These are phyloP conservation scores for Paratilapia polleni DNA, from an alignment of 2,113 vertebrate genomes.

Conservation along the genomic window DNA sequence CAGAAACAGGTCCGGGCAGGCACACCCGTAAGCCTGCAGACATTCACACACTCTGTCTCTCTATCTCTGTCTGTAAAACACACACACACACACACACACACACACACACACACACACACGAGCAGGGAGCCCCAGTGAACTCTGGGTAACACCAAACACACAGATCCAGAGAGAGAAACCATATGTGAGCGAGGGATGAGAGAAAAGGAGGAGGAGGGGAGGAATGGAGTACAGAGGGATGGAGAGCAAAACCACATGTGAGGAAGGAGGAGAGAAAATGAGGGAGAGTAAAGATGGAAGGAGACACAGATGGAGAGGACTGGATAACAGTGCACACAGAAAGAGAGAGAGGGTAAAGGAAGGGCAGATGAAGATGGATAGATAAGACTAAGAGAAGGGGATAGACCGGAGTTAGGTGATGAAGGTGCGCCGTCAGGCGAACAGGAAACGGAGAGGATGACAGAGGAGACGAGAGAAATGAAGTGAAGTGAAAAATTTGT, in stretches of 20 bases:
- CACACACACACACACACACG: slow-evolving; percentile 14
- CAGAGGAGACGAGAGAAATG: not conserved
- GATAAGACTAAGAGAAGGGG: slow-evolving; percentile 18
- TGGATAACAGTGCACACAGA: slow-evolving; percentile 5
- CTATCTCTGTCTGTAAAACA: slow-evolving; percentile 30
- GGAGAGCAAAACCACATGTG: slow-evolving; percentile 75
- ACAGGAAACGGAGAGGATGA: not conserved
- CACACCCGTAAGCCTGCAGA: slow-evolving; percentile 21
- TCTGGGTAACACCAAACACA: slow-evolving; percentile 77
- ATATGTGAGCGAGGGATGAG: slow-evolving; percentile 73
- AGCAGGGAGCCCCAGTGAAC: slow-evolving; percentile 75
- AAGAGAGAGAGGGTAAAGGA: slow-evolving; percentile 20
- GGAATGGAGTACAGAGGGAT: slow-evolving; percentile 44
- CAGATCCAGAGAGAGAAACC: slow-evolving; percentile 68
- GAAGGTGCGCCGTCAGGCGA: slow-evolving; percentile 12
- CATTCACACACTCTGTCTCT: slow-evolving; percentile 33
- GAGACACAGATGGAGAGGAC: slow-evolving; percentile 35
- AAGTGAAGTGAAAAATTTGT: not conserved
- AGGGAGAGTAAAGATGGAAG: slow-evolving; percentile 46
- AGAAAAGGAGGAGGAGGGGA: slow-evolving; percentile 41
- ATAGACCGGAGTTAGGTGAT: not conserved
- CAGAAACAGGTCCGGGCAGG: slow-evolving; percentile 36
- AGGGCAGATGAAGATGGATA: slow-evolving; percentile 49
- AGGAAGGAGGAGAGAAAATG: slow-evolving; percentile 34
- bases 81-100: not conserved